Conservation (phyloP, 2,113 vertebrate genomes). For the Syngnathoides biaculeatus region DNA sequence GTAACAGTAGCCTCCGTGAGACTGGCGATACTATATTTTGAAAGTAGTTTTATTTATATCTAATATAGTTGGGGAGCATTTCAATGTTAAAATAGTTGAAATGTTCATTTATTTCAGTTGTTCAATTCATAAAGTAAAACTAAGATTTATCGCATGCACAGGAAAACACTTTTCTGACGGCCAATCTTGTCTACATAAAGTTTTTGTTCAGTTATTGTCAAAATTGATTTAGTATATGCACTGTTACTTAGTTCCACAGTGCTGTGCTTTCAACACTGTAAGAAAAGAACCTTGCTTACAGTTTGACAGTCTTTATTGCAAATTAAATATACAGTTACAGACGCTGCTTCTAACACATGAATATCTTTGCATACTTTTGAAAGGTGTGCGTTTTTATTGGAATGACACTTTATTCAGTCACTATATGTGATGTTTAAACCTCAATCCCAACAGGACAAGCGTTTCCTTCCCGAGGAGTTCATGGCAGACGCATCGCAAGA, state of each 20-base stretch:
- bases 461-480: conserved; percentile 53
- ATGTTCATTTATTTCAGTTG: too few relatives aligned
- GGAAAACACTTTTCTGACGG: too few relatives aligned
- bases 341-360: neutral
- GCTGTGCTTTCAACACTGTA: neutral
- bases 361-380: conserved; percentile 4
- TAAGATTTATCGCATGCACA: too few relatives aligned
- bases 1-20: too few relatives aligned
- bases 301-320: conserved; percentile 14
- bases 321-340: neutral
- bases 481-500: conserved; percentile 79
- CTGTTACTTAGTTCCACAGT: neutral
- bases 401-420: conserved; percentile 10
- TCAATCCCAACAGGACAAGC: conserved; percentile 66
- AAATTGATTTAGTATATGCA: too few relatives aligned
- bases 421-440: conserved; percentile 10
- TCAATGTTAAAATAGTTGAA: too few relatives aligned
- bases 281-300: neutral
- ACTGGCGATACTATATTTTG: too few relatives aligned
- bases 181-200: too few relatives aligned
- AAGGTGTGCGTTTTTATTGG: neutral
- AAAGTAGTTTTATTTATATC: too few relatives aligned
- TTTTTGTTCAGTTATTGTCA: too few relatives aligned
- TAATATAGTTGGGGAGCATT: too few relatives aligned
- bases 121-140: too few relatives aligned